Evolutionary conservation across 1,140 invertebrate species (phyloP), one percentile per base, ranked within the genome.

Genomic region (Pseudomyrmex sp.): DNA sequence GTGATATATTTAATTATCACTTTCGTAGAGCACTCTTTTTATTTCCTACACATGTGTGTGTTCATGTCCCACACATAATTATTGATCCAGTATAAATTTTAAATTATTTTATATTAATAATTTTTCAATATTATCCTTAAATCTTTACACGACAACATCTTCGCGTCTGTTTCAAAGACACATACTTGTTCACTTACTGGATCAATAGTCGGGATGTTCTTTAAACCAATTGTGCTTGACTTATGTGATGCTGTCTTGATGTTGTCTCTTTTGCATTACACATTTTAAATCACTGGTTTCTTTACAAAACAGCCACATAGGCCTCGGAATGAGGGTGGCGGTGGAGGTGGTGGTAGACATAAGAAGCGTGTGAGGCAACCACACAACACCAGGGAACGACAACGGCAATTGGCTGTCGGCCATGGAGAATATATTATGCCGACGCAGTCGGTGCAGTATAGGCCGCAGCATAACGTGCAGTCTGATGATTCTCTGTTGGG

Each of bases 371-470:
- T 98, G 7, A 95, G 98, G 50, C 97, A 97, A 84, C 97, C 97
- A 44, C 97, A 97, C 90, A 98, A 98, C 85, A 98, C 98, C 0
- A 95, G 97, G 85, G 98, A 98, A 91, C 95, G 97, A 83, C 97
- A 98, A 91, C 95, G 97, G 90, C 97, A 98, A 90, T 96, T 97
- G 56, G 98, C 97, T 2, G 96, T 98, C 20, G 97, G 96, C 18
- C 97, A 97, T 89, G 98, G 98, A 48, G 97, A 98, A 92, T 97
- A 97, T 90, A 97, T 98, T 88, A 98, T 98, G 97, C 96, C 96
- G 15, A 82, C 93, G 8, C 93, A 93, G 50, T 90, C 89, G 12
- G 91, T 94, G 1, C 93, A 94, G 62, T 94, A 94, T 68, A 88
- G 93, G 62, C 83, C 93, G n/a, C 90, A 91, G 5, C 91, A 94